These are phyloP conservation scores for Unio pictorum DNA, from an alignment of 2,888 invertebrate genomes.

Conservation along the genomic window DNA sequence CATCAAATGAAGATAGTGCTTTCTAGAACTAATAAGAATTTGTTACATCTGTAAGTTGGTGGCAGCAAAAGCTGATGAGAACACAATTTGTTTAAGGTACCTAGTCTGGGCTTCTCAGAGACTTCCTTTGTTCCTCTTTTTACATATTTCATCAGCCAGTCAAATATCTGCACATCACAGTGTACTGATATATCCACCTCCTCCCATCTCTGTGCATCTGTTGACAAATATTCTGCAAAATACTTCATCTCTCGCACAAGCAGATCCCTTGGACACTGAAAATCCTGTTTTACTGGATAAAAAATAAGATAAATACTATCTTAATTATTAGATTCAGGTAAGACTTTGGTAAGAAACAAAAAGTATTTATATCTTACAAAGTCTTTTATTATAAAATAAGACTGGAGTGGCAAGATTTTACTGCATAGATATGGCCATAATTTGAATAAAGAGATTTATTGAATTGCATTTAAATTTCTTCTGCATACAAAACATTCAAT, in stretches of 20 bases:
- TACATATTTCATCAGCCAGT: slow-evolving; percentile 98
- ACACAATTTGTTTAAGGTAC: slow-evolving; percentile 28
- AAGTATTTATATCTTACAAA: neutral
- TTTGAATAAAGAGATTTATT: no score
- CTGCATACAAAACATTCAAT: no score
- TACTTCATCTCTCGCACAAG: slow-evolving; percentile 95
- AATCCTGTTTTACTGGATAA: slow-evolving; percentile 82
- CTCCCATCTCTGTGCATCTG: slow-evolving; percentile 73
- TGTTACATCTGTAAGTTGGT: neutral
- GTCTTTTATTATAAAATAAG: no score
- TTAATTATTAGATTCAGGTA: neutral
- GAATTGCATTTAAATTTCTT: no score
- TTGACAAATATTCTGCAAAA: slow-evolving; percentile 76
- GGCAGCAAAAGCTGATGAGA: neutral
- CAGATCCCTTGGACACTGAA: slow-evolving; percentile 88
- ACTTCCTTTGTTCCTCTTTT: slow-evolving; percentile 74
- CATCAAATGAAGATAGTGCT: neutral
- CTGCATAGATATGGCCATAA: no score
- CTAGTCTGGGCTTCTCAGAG: slow-evolving; percentile 56
- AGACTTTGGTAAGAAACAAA: neutral
- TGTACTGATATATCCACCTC: slow-evolving; percentile 98
- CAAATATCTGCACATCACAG: slow-evolving; percentile 95
- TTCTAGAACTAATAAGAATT: neutral
- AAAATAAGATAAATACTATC: slow-evolving; percentile 2
- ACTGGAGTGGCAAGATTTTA: no score